Conservation (phyloP, 2,888 invertebrate species). For the Lottia scabra region DNA sequence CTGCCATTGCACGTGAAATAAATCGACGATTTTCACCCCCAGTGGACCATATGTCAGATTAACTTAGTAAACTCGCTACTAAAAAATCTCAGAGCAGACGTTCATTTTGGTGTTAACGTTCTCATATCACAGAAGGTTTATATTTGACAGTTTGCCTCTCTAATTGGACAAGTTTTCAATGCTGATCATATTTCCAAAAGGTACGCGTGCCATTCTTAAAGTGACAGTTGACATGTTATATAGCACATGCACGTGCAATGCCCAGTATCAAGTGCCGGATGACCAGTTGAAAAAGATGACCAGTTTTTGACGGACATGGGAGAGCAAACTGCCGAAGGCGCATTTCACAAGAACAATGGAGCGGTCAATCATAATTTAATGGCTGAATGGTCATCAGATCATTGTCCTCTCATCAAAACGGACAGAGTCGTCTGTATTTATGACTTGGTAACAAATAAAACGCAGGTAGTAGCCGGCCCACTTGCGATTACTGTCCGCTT, state of each 20-base stretch:
- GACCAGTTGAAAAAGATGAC: neutral
- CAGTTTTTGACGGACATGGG: neutral
- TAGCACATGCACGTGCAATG: neutral
- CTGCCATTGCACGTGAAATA: neutral
- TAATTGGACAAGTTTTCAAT: neutral
- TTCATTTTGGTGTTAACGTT: neutral
- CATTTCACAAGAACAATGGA: constrained; percentile 1
- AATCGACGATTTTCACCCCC: neutral
- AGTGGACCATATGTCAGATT: constrained; percentile 1
- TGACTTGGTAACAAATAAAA: neutral
- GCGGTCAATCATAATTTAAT: neutral
- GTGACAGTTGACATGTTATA: neutral
- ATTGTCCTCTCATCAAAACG: constrained; percentile 1
- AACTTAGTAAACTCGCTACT: neutral
- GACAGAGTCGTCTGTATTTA: neutral
- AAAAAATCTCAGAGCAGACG: neutral
- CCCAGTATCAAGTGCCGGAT: neutral
- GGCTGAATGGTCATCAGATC: neutral
- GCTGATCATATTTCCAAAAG: neutral
- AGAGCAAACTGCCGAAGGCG: neutral
- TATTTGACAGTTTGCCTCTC: neutral
- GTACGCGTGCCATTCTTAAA: neutral
- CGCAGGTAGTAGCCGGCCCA: neutral
- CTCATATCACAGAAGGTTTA: neutral
- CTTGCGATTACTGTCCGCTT: neutral